Evolutionary conservation across 2,888 invertebrate species (phyloP).

Genomic region (Brachylomia viminalis): DNA sequence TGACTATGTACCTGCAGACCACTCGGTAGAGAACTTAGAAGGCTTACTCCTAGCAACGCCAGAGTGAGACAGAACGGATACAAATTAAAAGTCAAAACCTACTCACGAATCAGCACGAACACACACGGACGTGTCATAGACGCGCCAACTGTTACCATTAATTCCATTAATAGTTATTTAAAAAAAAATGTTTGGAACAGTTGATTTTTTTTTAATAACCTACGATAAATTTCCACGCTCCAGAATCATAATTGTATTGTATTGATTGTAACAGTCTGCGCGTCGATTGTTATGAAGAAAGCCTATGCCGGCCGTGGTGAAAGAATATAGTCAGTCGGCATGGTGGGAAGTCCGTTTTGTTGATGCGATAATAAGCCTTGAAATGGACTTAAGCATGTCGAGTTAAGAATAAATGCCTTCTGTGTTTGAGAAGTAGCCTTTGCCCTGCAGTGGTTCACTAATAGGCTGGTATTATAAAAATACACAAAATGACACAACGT

Average conservation of each 20-base stretch:
- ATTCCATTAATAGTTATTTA: no score
- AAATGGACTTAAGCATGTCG: no score
- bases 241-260: background rate
- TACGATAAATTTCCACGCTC: background rate
- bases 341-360: background rate
- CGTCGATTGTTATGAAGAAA: background rate
- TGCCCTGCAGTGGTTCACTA: no score
- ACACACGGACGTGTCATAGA: background rate
- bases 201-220: background rate
- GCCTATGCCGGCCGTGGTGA: background rate
- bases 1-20: conserved; percentile 46
- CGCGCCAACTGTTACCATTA: no score
- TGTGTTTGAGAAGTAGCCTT: no score
- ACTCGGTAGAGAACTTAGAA: conserved; percentile 6
- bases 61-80: background rate
- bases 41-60: background rate
- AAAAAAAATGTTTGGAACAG: background rate
- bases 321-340: background rate
- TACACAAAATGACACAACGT: background rate
- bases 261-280: background rate
- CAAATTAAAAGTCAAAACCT: background rate
- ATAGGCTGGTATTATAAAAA: no score
- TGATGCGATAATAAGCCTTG: background rate
- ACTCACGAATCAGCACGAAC: background rate
- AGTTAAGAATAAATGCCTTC: no score